Evolutionary conservation across 2,888 invertebrate species (phyloP).

Genomic region (Noctua fimbriata): DNA sequence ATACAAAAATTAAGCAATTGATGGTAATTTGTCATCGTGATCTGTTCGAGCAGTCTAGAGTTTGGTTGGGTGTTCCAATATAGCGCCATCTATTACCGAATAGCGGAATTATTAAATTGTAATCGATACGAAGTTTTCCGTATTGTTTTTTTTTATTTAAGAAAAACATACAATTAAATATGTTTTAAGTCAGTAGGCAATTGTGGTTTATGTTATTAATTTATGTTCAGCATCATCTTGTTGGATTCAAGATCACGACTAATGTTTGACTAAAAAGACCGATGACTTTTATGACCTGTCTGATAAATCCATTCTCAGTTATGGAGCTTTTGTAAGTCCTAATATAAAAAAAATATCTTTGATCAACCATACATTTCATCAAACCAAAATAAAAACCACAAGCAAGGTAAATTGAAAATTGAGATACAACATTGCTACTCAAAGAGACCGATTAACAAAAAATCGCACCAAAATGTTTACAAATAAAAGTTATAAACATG

Average conservation of each 20-base stretch:
- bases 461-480: slow-evolving; percentile 3
- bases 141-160: not conserved
- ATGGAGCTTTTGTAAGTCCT: not conserved
- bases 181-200: not conserved
- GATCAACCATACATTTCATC: not conserved
- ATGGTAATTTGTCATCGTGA: not conserved
- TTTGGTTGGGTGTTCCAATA: not conserved
- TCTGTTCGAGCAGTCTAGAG: not conserved
- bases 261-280: not conserved
- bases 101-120: slow-evolving; percentile 67
- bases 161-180: not conserved
- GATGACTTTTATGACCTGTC: not conserved
- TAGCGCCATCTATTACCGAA: slow-evolving; percentile 80
- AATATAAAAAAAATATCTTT: not conserved
- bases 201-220: not conserved
- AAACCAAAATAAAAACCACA: not conserved
- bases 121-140: slow-evolving; percentile 35
- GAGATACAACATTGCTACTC: not conserved
- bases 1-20: not conserved
- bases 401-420: not conserved
- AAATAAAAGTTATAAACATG: not conserved
- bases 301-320: not conserved
- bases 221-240: too few relatives aligned
- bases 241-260: not conserved
- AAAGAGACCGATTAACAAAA: not conserved